phyloP scores from a whole-genome alignment of 2,797 vertebrate genomes.

The Phalloptychus januarius region DNA sequence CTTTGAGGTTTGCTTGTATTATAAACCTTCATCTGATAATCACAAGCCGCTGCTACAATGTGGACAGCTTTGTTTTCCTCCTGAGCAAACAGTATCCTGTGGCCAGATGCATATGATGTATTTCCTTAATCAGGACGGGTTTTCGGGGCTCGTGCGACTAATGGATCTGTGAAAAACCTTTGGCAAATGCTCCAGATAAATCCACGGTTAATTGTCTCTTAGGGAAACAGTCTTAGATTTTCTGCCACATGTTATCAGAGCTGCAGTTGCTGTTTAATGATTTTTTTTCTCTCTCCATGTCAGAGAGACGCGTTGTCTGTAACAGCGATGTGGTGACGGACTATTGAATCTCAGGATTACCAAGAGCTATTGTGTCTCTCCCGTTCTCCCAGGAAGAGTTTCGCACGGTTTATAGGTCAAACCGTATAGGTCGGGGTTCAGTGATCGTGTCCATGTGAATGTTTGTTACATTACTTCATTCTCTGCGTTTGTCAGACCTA shows the following conservation, averaged over 20 bases:
- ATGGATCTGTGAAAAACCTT: conserved; percentile 19
- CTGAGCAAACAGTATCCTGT: conserved; percentile 12
- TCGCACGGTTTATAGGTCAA: conserved; percentile 72
- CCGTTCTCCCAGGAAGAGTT: conserved; percentile 70
- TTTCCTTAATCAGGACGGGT: conserved; percentile 1
- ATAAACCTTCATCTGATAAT: conserved; percentile 59
- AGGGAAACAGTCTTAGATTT: neutral
- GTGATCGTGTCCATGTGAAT: conserved; percentile 52
- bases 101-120: neutral
- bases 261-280: neutral
- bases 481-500: neutral
- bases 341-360: conserved; percentile 69
- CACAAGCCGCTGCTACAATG: conserved; percentile 42
- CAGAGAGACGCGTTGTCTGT: neutral
- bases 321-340: conserved; percentile 21
- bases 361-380: conserved; percentile 63
- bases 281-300: conserved; percentile 4
- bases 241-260: conserved; percentile 4
- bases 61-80: conserved; percentile 41
- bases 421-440: conserved; percentile 62
- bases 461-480: conserved; percentile 17
- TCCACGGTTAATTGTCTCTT: neutral
- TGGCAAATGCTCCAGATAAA: conserved; percentile 1
- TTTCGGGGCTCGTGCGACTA: conserved; percentile 4
- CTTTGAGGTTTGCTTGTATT: conserved; percentile 53